These are phyloP conservation scores for Cichladusa arquata DNA, from an alignment of 2,113 vertebrate species.

Conservation along the genomic window DNA sequence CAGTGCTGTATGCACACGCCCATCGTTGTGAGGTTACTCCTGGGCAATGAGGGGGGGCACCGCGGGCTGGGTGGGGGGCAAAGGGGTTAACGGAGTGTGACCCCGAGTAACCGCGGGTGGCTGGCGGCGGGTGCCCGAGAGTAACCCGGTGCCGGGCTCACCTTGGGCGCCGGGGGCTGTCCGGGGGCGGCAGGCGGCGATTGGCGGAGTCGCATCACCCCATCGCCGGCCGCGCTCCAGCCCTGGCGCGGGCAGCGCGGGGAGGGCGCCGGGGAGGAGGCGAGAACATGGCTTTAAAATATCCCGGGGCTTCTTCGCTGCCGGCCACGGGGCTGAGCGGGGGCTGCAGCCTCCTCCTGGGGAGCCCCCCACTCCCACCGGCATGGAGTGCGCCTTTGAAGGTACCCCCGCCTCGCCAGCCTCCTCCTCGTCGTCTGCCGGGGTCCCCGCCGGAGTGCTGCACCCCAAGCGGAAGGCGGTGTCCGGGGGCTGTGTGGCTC, in stretches of 20 bases:
- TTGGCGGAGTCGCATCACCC: slow-evolving; percentile 92
- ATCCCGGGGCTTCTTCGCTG: background rate
- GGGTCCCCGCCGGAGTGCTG: background rate
- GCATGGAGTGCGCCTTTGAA: slow-evolving; percentile 49
- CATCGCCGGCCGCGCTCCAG: slow-evolving; percentile 78
- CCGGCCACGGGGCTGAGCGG: background rate
- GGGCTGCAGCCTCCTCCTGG: background rate
- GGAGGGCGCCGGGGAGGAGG: slow-evolving; percentile 5
- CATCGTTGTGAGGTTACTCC: background rate
- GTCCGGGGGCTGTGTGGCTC: background rate
- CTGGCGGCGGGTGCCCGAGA: slow-evolving; percentile 67
- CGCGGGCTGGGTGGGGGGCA: background rate
- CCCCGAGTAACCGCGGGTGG: slow-evolving; percentile 61
- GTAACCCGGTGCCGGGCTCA: slow-evolving; percentile 79
- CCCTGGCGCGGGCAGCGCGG: slow-evolving; percentile 4
- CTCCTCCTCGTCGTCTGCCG: background rate
- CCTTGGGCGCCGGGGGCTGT: slow-evolving; percentile 43
- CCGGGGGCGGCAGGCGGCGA: slow-evolving; percentile 71
- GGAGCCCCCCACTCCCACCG: background rate
- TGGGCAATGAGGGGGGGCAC: background rate
- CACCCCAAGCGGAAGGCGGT: background rate
- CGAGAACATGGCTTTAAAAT: background rate
- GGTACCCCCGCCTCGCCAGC: slow-evolving; percentile 35
- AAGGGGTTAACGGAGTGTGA: background rate
- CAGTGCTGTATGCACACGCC: rapidly evolving